A percentile compares a stretch with the other conserved stretches of the same genome.
phyloP scores from a whole-genome alignment of 2,888 invertebrate genomes.

The Gnatocerus cornutus region DNA sequence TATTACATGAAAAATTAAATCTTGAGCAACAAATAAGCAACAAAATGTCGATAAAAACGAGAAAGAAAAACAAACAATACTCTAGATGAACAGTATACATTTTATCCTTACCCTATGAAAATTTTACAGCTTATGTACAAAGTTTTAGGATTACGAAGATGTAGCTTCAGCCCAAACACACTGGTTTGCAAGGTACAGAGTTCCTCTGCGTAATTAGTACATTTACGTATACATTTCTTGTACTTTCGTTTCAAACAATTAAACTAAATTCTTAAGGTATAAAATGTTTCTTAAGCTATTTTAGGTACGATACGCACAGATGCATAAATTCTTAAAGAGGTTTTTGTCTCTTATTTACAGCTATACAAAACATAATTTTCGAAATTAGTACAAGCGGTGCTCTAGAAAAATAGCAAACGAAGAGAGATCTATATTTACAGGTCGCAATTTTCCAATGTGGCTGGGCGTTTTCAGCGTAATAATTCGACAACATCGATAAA shows the following conservation, averaged over 20 bases:
- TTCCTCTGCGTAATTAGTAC: slow-evolving; percentile 61
- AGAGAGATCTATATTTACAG: slow-evolving; percentile 53
- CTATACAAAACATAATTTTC: slow-evolving; percentile 55
- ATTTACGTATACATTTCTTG: slow-evolving; percentile 70
- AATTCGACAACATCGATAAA: slow-evolving; percentile 53
- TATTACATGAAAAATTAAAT: slow-evolving; percentile 69
- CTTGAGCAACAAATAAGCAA: slow-evolving; percentile 73
- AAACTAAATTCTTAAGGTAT: slow-evolving; percentile 57
- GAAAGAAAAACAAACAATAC: slow-evolving; percentile 66
- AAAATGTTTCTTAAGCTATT: slow-evolving; percentile 61
- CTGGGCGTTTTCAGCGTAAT: slow-evolving; percentile 58
- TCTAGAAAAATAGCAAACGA: slow-evolving; percentile 56
- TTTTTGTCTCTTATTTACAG: slow-evolving; percentile 62
- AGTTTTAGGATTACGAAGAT: slow-evolving; percentile 60
- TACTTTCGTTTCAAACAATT: slow-evolving; percentile 68
- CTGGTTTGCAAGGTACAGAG: slow-evolving; percentile 69
- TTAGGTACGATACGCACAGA: slow-evolving; percentile 67
- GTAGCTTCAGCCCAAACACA: slow-evolving; percentile 67
- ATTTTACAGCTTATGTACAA: slow-evolving; percentile 69
- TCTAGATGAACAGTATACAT: slow-evolving; percentile 70
- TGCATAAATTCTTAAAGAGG: slow-evolving; percentile 69
- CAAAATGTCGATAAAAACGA: slow-evolving; percentile 67
- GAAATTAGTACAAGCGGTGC: slow-evolving; percentile 68
- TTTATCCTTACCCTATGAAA: slow-evolving; percentile 70
- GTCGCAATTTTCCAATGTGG: slow-evolving; percentile 62